Percentiles rank a stretch among this genome's conserved stretches.
Conservation (phyloP, 2,888 invertebrate genomes). For the Drepanosiphum platanoidis region DNA sequence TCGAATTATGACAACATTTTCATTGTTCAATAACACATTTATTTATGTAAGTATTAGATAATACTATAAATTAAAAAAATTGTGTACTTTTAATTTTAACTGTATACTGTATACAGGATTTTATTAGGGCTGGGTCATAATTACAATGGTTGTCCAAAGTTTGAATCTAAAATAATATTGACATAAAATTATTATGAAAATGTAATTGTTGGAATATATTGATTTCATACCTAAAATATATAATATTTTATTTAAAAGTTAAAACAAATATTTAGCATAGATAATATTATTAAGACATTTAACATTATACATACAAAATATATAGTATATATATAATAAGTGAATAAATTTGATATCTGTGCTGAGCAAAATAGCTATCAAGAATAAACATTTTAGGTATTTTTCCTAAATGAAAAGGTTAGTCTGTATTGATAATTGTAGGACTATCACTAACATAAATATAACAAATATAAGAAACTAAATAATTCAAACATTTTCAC, state of each 20-base stretch:
- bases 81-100: not conserved
- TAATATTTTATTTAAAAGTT: too few species aligned
- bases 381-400: too few species aligned
- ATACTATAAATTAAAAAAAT: not conserved
- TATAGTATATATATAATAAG: too few species aligned
- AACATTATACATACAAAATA: too few species aligned
- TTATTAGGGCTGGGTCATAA: conserved; percentile 46
- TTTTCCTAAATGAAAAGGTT: too few species aligned
- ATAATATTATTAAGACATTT: too few species aligned
- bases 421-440: too few species aligned
- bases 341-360: too few species aligned
- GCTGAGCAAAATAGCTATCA: too few species aligned
- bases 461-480: too few species aligned
- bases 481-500: not conserved
- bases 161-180: not conserved
- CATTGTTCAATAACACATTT: conserved; percentile 25
- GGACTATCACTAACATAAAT: too few species aligned
- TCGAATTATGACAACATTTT: conserved; percentile 51
- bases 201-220: not conserved
- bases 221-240: not conserved
- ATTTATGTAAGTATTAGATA: conserved; percentile 46
- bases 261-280: too few species aligned
- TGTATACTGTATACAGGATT: not conserved
- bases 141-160: not conserved
- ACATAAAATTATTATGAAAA: not conserved